phyloP scores from a whole-genome alignment of 2,888 invertebrate genomes.

The Ophraella communa region DNA sequence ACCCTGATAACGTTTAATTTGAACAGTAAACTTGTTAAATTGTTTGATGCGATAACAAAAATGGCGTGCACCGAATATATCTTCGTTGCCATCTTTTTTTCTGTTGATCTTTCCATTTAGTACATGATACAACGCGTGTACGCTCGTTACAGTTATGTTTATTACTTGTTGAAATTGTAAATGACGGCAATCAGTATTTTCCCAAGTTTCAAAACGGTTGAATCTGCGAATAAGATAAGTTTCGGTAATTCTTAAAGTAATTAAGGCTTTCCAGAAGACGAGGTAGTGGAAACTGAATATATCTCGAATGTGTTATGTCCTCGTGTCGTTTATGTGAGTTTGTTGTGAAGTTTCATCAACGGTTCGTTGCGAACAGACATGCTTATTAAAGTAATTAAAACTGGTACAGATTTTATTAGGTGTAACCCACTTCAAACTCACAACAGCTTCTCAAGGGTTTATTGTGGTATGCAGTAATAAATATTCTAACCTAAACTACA shows the following conservation, averaged over 20 bases:
- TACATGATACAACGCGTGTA: conserved; percentile 18
- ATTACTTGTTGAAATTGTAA: conserved; percentile 30
- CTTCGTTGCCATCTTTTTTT: neutral
- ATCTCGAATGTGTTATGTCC: conserved; percentile 16
- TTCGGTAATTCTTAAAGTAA: conserved; percentile 33
- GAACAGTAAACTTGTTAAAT: no score
- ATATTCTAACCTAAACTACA: no score
- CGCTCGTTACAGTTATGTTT: conserved; percentile 32
- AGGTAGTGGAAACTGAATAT: conserved; percentile 6
- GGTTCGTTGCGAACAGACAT: conserved; percentile 12
- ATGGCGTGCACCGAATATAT: no score
- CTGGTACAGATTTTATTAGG: neutral
- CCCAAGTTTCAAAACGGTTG: conserved; percentile 27
- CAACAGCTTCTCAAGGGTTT: no score
- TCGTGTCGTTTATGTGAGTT: conserved; percentile 16
- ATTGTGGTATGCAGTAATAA: no score
- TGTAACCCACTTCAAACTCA: no score
- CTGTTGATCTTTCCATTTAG: neutral
- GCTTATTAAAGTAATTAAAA: conserved; percentile 11
- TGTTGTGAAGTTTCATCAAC: conserved; percentile 14
- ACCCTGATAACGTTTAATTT: no score
- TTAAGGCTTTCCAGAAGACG: conserved; percentile 31
- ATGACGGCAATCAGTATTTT: conserved; percentile 28
- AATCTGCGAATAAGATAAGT: conserved; percentile 26
- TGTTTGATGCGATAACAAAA: no score